Evolutionary conservation across 1,140 invertebrate genomes (phyloP), one percentile per base, ranked within the genome.

Genomic region (Drepana arcuata): DNA sequence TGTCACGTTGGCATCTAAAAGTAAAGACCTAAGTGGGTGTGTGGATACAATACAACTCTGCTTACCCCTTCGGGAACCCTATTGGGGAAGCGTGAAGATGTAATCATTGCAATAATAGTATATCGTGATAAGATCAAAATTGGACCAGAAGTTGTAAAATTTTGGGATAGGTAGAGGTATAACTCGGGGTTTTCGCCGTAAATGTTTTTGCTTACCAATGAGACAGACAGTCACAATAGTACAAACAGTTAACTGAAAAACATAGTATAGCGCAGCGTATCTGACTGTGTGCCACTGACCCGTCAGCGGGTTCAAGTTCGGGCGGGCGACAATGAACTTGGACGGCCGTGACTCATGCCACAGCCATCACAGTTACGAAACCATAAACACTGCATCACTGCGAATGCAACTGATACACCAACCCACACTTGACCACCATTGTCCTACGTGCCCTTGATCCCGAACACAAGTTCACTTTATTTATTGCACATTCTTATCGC

Each of bases 251-350:
- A 4, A 9, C 18, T 9, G 9, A 4, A 5, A 21, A 5, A 9
- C 18, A 21, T 21, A 5, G 18, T 21, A 30, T 40, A 13, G 21
- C 9, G 27, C 34, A 30, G 34, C 10, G 25, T 57, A 66, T 47
- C 48, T 43, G 11, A 7, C 15, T 31, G 45, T 36, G 56, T 63
- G 51, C 42, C 45, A 36, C 49, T 34, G 43, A 48, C 45, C 36
- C 49, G 41, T 54, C 47, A 57, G 55, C 55, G 68, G 70, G 70
- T 81, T 81, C 77, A 81, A 81, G 77, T 79, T 78, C 73, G 73
- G 71, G 26, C 69, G 59, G 50, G 53, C 74, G 77, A 81, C 77
- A 81, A 77, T 81, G 77, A 81, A 81, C 77, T 81, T 81, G 77
- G 68, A 62, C 69, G 72, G 55, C 67, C 67, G 34, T 75, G 73